A percentile compares a stretch with the other conserved stretches of the same genome.
Conservation (phyloP, 2,113 vertebrate genomes). For the Pseudorhombus dupliciocellatus region DNA sequence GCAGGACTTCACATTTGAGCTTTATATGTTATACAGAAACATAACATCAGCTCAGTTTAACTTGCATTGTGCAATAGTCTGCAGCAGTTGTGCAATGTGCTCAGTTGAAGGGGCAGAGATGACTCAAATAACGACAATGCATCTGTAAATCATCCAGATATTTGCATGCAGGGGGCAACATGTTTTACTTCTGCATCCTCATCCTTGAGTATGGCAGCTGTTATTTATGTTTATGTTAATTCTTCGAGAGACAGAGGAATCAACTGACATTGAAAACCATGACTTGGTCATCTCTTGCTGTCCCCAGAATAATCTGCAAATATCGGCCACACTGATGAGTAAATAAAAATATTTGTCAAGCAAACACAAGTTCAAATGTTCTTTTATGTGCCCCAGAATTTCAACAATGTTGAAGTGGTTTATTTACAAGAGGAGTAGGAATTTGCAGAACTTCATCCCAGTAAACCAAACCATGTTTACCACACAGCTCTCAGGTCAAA, state of each 20-base stretch:
- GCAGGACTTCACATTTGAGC: too few relatives aligned
- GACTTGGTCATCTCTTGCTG: constrained; percentile 8
- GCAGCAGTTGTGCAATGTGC: neutral
- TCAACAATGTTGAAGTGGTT: constrained; percentile 16
- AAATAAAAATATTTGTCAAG: constrained; percentile 18
- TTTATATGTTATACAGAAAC: neutral
- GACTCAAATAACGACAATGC: neutral
- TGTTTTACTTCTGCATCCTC: neutral
- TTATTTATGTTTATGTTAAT: neutral
- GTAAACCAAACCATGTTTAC: constrained; percentile 11
- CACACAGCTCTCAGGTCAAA: constrained; percentile 10
- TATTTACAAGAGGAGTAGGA: neutral
- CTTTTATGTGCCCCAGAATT: neutral
- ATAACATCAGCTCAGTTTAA: neutral
- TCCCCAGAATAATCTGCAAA: constrained; percentile 19
- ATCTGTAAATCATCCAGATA: neutral
- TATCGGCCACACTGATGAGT: constrained; percentile 16
- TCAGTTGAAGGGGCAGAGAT: neutral
- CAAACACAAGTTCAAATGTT: constrained; percentile 15
- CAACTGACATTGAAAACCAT: neutral
- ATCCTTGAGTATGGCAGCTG: neutral
- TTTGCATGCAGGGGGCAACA: neutral
- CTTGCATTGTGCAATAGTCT: constrained; percentile 3
- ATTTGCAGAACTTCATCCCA: constrained; percentile 24
- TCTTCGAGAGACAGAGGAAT: neutral